Evolutionary conservation across 2,888 invertebrate genomes (phyloP).

Genomic region (Oligia latruncula): DNA sequence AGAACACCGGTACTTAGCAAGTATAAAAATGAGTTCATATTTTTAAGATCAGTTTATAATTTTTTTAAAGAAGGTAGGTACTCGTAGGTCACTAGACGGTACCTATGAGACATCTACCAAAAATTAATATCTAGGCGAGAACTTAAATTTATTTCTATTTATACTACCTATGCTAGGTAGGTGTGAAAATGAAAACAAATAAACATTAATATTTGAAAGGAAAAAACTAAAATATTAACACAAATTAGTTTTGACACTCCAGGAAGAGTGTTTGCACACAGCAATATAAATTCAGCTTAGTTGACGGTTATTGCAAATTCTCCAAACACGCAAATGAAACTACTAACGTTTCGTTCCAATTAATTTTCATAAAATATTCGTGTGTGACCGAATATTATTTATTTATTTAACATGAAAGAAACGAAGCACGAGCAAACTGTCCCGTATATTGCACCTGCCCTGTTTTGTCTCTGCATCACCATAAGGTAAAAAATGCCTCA

Average conservation of each 20-base stretch:
- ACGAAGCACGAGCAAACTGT: too few species aligned
- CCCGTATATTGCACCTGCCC: too few species aligned
- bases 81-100: background rate
- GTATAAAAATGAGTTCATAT: background rate
- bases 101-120: background rate
- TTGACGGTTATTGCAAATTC: constrained; percentile 56
- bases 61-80: background rate
- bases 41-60: background rate
- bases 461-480: too few species aligned
- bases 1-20: background rate
- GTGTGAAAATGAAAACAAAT: background rate
- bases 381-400: background rate
- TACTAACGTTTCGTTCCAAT: constrained; percentile 23
- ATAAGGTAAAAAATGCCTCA: too few species aligned
- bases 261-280: constrained; percentile 43
- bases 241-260: constrained; percentile 28
- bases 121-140: background rate
- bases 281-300: constrained; percentile 52
- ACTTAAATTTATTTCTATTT: background rate
- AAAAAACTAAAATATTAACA: constrained; percentile 13
- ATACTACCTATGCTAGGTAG: background rate
- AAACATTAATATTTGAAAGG: background rate
- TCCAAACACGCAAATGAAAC: constrained; percentile 25
- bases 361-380: constrained; percentile 36
- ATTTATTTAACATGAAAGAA: background rate